Base-by-base conservation (phyloP, 2,888 invertebrate genomes). In the Incurvaria masculella region DNA sequence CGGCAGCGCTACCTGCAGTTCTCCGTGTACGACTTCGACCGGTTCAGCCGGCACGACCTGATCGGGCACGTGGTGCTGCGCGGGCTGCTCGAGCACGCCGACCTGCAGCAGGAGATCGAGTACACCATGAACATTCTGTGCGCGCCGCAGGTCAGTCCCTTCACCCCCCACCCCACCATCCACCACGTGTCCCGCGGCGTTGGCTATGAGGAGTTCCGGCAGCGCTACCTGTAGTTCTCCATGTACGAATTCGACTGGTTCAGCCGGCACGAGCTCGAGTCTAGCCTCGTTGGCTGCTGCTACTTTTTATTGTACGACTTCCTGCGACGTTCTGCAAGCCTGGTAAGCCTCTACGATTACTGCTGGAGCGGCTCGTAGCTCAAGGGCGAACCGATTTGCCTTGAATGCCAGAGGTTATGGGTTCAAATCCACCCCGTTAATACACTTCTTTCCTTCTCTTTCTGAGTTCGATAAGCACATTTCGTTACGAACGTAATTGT, bases 161-260 rank as follows among this genome's bases (percentile, higher is more conserved):
- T n/a, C n/a, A n/a, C n/a, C n/a, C n/a, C n/a, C n/a, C n/a, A n/a
- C n/a, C n/a, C n/a, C n/a, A n/a, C n/a, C n/a, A n/a, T n/a, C n/a
- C n/a, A n/a, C n/a, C n/a, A n/a, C n/a, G n/a, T n/a, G n/a, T 44
- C 23, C 16, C 27, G 18, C 64, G 85, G 84, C 56, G 85, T 88
- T 6, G 69, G 80, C 0, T 89, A 88, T 61, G 88, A 88, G 47
- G 89, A 91, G 54, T 73, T 94, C 6, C 79, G 84, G 1, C 84
- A 87, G 53, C 81, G 91, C 45, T 88, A 87, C 62, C 78, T 93
- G 1, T 91, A 92, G 72, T 92, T 93, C 69, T 91, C 91, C 4
- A 88, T 93, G 6, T 93, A 91, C 65, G 92, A 93, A 69, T 93
- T 93, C 69, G 93, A 93, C 65, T 83, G 93, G 45, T 93, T 93